A percentile compares a stretch with the other conserved stretches of the same genome.
These are phyloP conservation scores for Diadegma fenestrale DNA, from an alignment of 2,888 invertebrate genomes.

Conservation along the genomic window DNA sequence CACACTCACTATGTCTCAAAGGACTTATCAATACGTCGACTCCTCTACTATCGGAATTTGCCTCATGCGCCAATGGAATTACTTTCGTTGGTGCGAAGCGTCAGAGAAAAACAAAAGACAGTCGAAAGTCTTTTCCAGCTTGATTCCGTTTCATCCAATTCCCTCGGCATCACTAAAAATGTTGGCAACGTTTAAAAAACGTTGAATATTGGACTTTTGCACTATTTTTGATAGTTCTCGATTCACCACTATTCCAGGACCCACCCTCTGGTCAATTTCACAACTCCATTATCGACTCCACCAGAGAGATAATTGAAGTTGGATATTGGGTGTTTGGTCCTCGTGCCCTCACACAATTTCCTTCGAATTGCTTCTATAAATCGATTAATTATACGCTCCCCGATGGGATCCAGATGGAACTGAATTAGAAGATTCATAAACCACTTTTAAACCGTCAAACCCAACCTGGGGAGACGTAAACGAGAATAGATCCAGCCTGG, in stretches of 20 bases:
- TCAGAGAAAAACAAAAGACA: not conserved
- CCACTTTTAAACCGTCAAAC: not conserved
- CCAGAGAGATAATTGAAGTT: not conserved
- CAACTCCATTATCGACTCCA: slow-evolving; percentile 9
- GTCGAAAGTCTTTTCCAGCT: not conserved
- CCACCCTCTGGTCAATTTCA: not conserved
- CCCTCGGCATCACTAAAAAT: not conserved
- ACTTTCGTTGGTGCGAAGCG: not conserved
- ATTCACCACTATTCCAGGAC: not conserved
- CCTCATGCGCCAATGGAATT: not conserved
- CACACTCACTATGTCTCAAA: slow-evolving; percentile 52
- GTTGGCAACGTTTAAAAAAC: not conserved
- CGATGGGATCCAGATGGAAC: not conserved
- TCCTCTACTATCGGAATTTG: slow-evolving; percentile 21
- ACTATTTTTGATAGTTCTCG: not conserved
- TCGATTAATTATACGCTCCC: slow-evolving; percentile 3
- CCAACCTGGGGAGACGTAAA: not conserved
- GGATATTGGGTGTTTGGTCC: slow-evolving; percentile 1
- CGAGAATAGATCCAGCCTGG: not conserved
- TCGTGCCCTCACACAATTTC: not conserved
- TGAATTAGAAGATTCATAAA: not conserved
- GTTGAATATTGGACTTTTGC: not conserved
- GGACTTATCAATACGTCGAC: slow-evolving; percentile 49
- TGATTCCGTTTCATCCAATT: not conserved
- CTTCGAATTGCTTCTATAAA: not conserved